phyloP scores from a whole-genome alignment of 2,797 vertebrate species.

The Phataginus tetradactyla region DNA sequence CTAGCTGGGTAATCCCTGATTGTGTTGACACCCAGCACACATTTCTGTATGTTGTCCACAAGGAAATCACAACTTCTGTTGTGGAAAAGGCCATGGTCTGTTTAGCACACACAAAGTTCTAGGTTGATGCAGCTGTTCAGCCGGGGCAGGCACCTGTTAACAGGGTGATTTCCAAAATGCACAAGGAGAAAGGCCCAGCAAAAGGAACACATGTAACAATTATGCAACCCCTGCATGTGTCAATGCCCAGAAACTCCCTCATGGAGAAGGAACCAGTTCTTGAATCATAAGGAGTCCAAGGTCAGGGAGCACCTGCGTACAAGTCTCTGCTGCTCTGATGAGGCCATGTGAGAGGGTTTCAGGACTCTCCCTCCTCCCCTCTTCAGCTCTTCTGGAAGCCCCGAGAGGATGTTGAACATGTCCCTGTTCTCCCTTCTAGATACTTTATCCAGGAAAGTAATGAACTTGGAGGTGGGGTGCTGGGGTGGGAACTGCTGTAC shows the following conservation, averaged over 20 bases:
- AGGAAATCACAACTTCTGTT: conserved; percentile 60
- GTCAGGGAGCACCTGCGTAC: background rate
- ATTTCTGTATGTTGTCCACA: conserved; percentile 36
- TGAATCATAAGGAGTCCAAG: background rate
- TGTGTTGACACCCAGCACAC: conserved; percentile 50
- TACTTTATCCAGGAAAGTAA: conserved; percentile 11
- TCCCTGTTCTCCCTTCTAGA: background rate
- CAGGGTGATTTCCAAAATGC: conserved; percentile 58
- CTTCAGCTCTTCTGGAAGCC: background rate
- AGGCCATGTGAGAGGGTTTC: background rate
- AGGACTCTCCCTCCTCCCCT: background rate
- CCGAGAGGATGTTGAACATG: background rate
- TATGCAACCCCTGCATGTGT: background rate
- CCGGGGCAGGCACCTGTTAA: conserved; percentile 63
- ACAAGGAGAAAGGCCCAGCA: background rate
- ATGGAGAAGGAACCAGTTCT: background rate
- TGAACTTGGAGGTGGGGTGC: background rate
- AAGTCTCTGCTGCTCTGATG: background rate
- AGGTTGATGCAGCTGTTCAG: conserved; percentile 68
- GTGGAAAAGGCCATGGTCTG: conserved; percentile 63
- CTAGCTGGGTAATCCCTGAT: background rate
- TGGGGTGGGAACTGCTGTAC: background rate
- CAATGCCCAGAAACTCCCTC: background rate
- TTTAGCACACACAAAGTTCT: conserved; percentile 61
- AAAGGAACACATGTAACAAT: conserved; percentile 41